Evolutionary conservation across 2,797 vertebrate species (phyloP).

Genomic region (Loris lydekkerianus): DNA sequence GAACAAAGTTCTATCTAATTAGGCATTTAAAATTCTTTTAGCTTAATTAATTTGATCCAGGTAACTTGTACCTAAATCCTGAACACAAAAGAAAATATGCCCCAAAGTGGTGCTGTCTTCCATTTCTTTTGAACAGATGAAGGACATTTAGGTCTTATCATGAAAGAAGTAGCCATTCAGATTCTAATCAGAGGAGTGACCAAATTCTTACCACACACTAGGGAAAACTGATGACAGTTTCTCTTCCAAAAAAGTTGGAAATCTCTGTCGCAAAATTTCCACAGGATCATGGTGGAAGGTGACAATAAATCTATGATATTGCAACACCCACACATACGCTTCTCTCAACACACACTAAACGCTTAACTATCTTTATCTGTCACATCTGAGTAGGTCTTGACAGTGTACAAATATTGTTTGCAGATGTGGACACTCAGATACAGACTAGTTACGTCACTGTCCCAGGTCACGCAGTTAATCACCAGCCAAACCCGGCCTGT

Average conservation of each 20-base stretch:
- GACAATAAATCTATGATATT: not conserved
- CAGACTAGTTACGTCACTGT: not conserved
- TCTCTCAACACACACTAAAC: not conserved
- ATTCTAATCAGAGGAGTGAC: conserved; percentile 53
- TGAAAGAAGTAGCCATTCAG: conserved; percentile 36
- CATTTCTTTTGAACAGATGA: not conserved
- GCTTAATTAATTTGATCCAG: conserved; percentile 30
- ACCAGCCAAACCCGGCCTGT: not conserved
- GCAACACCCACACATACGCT: not conserved
- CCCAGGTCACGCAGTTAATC: not conserved
- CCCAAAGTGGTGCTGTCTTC: not conserved
- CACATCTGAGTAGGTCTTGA: not conserved
- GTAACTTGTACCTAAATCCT: conserved; percentile 49
- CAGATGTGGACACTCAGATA: not conserved
- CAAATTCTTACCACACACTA: not conserved
- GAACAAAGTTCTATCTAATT: conserved; percentile 15
- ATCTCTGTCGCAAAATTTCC: conserved; percentile 32
- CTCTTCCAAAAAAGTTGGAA: not conserved
- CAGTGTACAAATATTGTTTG: not conserved
- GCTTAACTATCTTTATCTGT: not conserved
- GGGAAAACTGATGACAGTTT: not conserved
- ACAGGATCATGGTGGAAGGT: not conserved
- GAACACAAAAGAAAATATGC: conserved; percentile 57
- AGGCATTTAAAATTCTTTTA: conserved; percentile 1
- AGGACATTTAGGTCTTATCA: not conserved